Evolutionary conservation across 1,140 invertebrate genomes (phyloP).

Genomic region (Trypoxylus dichotomus): DNA sequence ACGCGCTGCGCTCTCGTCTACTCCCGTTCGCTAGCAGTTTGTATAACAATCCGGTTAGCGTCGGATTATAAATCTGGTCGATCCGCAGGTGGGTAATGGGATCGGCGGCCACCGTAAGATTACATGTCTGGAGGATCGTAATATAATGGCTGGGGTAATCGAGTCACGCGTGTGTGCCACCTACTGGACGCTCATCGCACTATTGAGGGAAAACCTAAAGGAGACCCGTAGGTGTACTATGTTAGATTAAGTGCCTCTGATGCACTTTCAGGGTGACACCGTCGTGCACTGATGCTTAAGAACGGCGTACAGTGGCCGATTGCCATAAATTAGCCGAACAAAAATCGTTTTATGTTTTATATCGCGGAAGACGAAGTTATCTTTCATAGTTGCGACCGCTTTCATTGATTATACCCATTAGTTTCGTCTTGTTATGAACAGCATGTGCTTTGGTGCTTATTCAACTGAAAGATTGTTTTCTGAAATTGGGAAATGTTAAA

Average conservation of each 20-base stretch:
- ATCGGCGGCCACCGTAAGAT: slow-evolving; percentile 45
- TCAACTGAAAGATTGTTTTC: background rate
- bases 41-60: slow-evolving; percentile 43
- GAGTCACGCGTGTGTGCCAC: slow-evolving; percentile 46
- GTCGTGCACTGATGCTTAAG: too few species aligned
- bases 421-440: too few species aligned
- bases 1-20: background rate
- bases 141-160: slow-evolving; percentile 47
- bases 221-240: slow-evolving; percentile 14
- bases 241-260: background rate
- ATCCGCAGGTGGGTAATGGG: slow-evolving; percentile 42
- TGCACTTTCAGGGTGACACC: background rate
- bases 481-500: too few species aligned
- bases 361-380: too few species aligned
- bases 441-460: too few species aligned
- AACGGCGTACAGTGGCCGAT: too few species aligned
- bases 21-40: slow-evolving; percentile 27
- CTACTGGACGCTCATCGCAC: slow-evolving; percentile 11
- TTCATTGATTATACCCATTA: too few species aligned
- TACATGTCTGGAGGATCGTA: slow-evolving; percentile 48
- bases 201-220: slow-evolving; percentile 8
- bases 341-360: too few species aligned
- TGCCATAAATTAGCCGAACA: too few species aligned
- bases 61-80: slow-evolving; percentile 39
- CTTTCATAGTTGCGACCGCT: too few species aligned